Evolutionary conservation across 2,888 invertebrate species (phyloP), one percentile per base, ranked within the genome.

Genomic region (Ophion costatus): DNA sequence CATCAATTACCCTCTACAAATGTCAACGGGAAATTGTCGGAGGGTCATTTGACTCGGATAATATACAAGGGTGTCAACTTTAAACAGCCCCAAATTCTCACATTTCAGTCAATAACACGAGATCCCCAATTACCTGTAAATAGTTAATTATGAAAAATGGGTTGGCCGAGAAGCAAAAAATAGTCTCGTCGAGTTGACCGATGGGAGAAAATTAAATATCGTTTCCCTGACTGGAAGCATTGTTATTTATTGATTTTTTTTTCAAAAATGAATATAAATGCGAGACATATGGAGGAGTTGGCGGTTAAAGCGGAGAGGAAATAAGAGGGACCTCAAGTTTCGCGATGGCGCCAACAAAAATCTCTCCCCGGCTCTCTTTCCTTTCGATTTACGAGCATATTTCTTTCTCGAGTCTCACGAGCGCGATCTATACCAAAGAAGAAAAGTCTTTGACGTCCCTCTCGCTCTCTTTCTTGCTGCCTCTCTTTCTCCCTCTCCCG

Each of bases 301-400:
- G 22, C 75, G 64, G 56, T 57, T n/a, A 10, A 73, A 59, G n/a
- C 11, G 17, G 59, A 59, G 75, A 45, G 73, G 38, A 59, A 80
- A 57, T 51, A 81, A 75, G 51, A 81, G 57, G 56, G 45, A 79
- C 70, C 51, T 71, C 81, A 74, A 76, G 77, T 85, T 86, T 83
- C 73, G 85, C 83, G 79, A 87, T 87, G 85, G 86, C 86, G 86
- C 86, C 85, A 86, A 66, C 69, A 66, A 59, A 81, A 69, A 75
- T 82, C 63, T 33, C 66, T 73, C 78, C 63, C 59, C 59, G 20
- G 33, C 64, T 78, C 78, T 82, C 63, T 81, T 79, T 67, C 56
- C 80, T 61, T 61, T 83, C 83, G 73, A 81, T 86, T 85, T 84
- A 84, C 42, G 83, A 83, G 73, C 84, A 61, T 79, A 42, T 80